phyloP scores from a whole-genome alignment of 2,888 invertebrate species.

The Orchesella flavescens region DNA sequence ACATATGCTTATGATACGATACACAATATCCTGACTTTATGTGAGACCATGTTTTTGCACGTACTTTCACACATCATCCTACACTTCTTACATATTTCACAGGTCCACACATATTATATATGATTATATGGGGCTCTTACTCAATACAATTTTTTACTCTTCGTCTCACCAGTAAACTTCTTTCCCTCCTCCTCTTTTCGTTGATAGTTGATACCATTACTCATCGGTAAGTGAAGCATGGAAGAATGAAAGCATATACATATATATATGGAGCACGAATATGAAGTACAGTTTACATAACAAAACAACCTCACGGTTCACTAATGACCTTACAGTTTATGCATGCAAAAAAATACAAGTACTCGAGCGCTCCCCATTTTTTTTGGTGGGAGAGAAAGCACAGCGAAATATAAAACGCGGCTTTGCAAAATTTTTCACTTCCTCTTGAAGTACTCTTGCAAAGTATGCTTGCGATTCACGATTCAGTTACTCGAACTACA shows the following conservation, averaged over 20 bases:
- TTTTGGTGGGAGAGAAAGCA: neutral
- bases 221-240: conserved; percentile 41
- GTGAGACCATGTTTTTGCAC: conserved; percentile 25
- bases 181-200: neutral
- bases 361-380: neutral
- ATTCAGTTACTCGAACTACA: neutral
- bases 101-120: conserved; percentile 12
- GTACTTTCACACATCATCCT: conserved; percentile 45
- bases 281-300: neutral
- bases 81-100: neutral
- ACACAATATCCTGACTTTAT: neutral
- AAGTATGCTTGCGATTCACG: conserved; percentile 5
- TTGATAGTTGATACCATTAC: conserved; percentile 53
- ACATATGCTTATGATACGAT: neutral
- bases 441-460: neutral
- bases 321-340: conserved; percentile 44
- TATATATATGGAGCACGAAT: neutral
- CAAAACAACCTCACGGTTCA: conserved; percentile 24
- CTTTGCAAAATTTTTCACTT: too few relatives aligned
- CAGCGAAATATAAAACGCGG: neutral
- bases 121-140: too few relatives aligned
- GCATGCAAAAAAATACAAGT: conserved; percentile 13
- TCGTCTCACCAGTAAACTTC: neutral
- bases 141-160: too few relatives aligned
- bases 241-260: conserved; percentile 3